A percentile compares a stretch with the other conserved stretches of the same genome.
phyloP scores from a whole-genome alignment of 2,113 vertebrate genomes.

The Brachyistius frenatus region DNA sequence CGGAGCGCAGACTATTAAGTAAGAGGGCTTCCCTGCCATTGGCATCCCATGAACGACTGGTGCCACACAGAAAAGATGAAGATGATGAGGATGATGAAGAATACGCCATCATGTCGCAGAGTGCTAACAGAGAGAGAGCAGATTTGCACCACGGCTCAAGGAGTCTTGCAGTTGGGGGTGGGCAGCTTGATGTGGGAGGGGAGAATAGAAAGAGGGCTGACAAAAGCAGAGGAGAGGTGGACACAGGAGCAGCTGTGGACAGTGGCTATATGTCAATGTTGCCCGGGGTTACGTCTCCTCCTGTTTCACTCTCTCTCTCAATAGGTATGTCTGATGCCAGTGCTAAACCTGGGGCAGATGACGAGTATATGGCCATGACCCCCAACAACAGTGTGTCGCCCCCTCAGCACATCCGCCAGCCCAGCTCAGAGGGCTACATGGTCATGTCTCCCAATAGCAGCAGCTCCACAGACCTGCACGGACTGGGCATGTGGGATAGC shows the following conservation, averaged over 20 bases:
- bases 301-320: constrained; percentile 79
- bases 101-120: constrained; percentile 80
- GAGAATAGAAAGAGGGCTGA: constrained; percentile 70
- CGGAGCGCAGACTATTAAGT: constrained; percentile 81
- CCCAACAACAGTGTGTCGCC: constrained; percentile 84
- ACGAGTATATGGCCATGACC: constrained; percentile 87
- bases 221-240: constrained; percentile 60
- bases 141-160: constrained; percentile 69
- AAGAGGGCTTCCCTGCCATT: constrained; percentile 84
- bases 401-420: constrained; percentile 80
- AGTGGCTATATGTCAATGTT: constrained; percentile 86
- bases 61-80: constrained; percentile 74
- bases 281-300: constrained; percentile 83
- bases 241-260: constrained; percentile 64
- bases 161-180: constrained; percentile 39
- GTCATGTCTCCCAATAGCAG: constrained; percentile 87
- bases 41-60: constrained; percentile 75
- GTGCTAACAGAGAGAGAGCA: constrained; percentile 68
- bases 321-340: constrained; percentile 72
- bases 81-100: constrained; percentile 83
- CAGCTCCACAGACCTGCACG: constrained; percentile 83
- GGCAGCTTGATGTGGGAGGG: constrained; percentile 54
- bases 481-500: constrained; percentile 78
- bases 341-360: constrained; percentile 72
- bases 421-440: constrained; percentile 85